A percentile compares a stretch with the other conserved stretches of the same genome.
These are phyloP conservation scores for Polylopha cassiicola DNA, from an alignment of 2,888 invertebrate species.

Conservation along the genomic window DNA sequence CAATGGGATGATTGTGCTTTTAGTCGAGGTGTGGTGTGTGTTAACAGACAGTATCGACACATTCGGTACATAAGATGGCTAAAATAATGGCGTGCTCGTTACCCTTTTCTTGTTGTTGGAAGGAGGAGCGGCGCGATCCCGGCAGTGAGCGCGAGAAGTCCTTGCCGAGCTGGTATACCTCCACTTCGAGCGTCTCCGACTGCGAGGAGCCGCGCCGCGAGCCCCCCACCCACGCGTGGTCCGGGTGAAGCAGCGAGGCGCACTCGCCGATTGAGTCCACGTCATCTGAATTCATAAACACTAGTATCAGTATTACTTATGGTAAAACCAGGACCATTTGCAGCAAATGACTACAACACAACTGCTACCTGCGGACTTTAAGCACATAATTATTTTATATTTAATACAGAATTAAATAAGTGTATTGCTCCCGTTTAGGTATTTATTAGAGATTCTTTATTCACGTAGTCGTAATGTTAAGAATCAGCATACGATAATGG, in stretches of 20 bases:
- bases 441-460: no score
- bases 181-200: conserved; percentile 90
- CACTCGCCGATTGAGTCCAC: conserved; percentile 86
- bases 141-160: conserved; percentile 92
- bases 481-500: not conserved
- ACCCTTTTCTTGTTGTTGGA: conserved; percentile 83
- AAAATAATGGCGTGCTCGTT: no score
- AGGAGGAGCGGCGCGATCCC: conserved; percentile 89
- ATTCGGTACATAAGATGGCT: no score
- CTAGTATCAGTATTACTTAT: conserved; percentile 7
- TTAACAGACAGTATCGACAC: no score
- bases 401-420: no score
- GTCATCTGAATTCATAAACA: conserved; percentile 68
- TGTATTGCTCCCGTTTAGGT: no score
- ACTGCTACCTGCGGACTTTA: no score
- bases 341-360: no score
- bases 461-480: not conserved
- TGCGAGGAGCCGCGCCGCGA: conserved; percentile 93
- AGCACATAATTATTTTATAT: no score
- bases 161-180: conserved; percentile 89
- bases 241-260: conserved; percentile 88
- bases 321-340: no score
- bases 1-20: no score
- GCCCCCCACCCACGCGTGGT: conserved; percentile 87
- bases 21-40: no score